Percentiles rank a stretch among this genome's conserved stretches.
These are phyloP conservation scores for Amiota communis DNA, from an alignment of 2,888 invertebrate species.

Conservation along the genomic window DNA sequence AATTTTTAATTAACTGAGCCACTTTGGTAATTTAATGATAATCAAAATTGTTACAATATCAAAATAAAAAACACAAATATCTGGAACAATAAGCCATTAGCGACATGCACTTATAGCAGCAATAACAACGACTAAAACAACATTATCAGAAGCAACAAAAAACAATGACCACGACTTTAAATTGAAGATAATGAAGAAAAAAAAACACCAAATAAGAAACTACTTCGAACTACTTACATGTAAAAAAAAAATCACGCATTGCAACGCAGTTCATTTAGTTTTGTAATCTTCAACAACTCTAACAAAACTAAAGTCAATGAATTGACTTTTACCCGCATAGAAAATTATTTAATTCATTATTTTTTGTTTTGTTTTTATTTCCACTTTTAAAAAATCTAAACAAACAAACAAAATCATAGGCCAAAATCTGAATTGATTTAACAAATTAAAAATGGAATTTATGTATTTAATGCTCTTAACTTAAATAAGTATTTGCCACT, in stretches of 20 bases:
- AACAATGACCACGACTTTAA: slow-evolving; percentile 10
- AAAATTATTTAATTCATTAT: too few species aligned
- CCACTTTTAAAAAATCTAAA: too few species aligned
- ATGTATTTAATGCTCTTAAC: not conserved
- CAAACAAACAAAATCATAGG: not conserved
- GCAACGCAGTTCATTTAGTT: not conserved
- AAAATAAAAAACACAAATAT: slow-evolving; percentile 2
- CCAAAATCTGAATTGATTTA: slow-evolving; percentile 22
- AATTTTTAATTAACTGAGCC: slow-evolving; percentile 24
- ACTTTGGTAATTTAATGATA: slow-evolving; percentile 12
- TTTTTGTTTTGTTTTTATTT: too few species aligned
- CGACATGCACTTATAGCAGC: slow-evolving; percentile 26
- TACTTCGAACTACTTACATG: slow-evolving; percentile 2
- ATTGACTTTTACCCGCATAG: too few species aligned
- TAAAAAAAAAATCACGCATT: slow-evolving; percentile 19
- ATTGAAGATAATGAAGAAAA: not conserved
- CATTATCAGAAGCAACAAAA: slow-evolving; percentile 28
- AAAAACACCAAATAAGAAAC: slow-evolving; percentile 7
- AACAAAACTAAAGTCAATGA: too few species aligned
- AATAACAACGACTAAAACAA: slow-evolving; percentile 25
- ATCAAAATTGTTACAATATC: slow-evolving; percentile 7
- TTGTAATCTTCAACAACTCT: too few species aligned
- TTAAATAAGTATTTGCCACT: not conserved
- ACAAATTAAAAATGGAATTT: slow-evolving; percentile 25
- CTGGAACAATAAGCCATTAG: slow-evolving; percentile 32